phyloP scores from a whole-genome alignment of 2,888 invertebrate species.

The Amphipyra tragopoginis region DNA sequence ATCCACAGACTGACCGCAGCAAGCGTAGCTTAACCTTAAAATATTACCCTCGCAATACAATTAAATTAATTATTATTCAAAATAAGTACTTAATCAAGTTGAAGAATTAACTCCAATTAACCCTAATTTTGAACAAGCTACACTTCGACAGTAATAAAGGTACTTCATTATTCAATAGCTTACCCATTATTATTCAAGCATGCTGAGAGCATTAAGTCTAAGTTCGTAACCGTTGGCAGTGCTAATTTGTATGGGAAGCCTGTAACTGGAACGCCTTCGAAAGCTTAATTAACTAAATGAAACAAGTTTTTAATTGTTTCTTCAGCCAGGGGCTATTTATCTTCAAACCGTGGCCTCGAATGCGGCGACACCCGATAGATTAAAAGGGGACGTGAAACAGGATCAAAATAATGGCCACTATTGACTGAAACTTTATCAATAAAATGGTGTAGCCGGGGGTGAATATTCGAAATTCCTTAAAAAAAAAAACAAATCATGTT shows the following conservation, averaged over 20 bases:
- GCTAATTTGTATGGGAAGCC: constrained; percentile 67
- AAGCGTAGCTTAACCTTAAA: too few species aligned
- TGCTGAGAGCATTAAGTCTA: constrained; percentile 46
- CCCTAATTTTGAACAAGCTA: too few species aligned
- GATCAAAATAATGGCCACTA: constrained; percentile 1
- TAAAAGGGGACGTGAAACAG: constrained; percentile 6
- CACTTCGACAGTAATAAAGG: too few species aligned
- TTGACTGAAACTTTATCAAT: background rate
- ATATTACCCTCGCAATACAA: too few species aligned
- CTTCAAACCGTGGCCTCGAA: constrained; percentile 47
- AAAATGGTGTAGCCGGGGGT: too few species aligned
- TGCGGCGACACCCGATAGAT: constrained; percentile 31
- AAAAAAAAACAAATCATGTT: too few species aligned
- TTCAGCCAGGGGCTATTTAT: constrained; percentile 60
- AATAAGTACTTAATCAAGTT: too few species aligned
- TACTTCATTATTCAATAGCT: constrained; percentile 13
- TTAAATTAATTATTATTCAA: too few species aligned
- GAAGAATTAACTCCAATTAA: too few species aligned
- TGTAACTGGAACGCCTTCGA: constrained; percentile 45
- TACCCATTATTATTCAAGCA: constrained; percentile 46
- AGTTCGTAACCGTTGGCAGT: constrained; percentile 32
- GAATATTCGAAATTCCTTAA: too few species aligned
- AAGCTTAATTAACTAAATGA: constrained; percentile 68
- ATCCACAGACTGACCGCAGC: too few species aligned
- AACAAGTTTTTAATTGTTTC: constrained; percentile 78